phyloP scores from a whole-genome alignment of 1,140 invertebrate genomes.

The Ceratitis capitata region DNA sequence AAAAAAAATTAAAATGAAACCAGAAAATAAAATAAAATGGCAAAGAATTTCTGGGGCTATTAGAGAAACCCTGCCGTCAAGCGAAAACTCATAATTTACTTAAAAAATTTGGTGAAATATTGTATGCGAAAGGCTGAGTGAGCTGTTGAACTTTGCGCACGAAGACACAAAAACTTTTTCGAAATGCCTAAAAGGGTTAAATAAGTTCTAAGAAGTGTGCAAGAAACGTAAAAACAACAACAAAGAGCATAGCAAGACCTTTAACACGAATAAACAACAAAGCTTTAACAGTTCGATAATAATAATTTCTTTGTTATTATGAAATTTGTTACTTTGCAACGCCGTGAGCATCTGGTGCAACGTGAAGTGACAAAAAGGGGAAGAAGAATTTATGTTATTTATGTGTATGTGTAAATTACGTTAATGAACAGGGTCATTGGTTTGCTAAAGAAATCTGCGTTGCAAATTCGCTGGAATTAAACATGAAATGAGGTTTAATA shows the following conservation, averaged over 20 bases:
- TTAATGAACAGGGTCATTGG: no score
- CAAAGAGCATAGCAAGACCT: neutral
- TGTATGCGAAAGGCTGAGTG: neutral
- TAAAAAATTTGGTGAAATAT: neutral
- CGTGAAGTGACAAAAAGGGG: neutral
- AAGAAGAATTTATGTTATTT: no score
- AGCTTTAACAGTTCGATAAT: neutral
- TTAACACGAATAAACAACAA: neutral
- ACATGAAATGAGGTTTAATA: neutral
- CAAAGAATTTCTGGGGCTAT: neutral
- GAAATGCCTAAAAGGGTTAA: neutral
- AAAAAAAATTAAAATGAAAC: neutral
- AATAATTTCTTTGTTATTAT: neutral
- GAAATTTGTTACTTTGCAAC: neutral
- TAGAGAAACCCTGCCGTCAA: neutral
- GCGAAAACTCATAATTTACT: constrained; percentile 8
- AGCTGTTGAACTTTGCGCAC: neutral
- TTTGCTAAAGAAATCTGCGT: neutral
- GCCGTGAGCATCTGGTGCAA: neutral
- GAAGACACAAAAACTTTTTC: neutral
- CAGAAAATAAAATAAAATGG: neutral
- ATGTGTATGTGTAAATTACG: no score
- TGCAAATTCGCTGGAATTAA: neutral
- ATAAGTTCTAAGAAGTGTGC: neutral
- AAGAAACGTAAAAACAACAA: neutral